Conservation (phyloP, 2,113 vertebrate genomes). For the Poeciliopsis turrubarensis region DNA sequence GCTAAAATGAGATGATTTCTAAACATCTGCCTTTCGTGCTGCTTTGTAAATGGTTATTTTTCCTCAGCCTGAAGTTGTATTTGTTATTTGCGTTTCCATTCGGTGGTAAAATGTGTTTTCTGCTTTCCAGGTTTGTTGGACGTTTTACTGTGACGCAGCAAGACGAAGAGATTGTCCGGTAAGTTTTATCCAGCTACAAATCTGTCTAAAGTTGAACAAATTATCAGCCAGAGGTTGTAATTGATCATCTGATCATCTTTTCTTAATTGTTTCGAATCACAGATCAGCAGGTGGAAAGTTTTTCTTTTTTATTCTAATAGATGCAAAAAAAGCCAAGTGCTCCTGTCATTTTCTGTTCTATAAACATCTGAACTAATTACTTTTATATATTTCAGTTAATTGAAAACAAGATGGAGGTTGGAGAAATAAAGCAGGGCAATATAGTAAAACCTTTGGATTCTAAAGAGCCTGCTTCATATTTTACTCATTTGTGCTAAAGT, state of each 20-base stretch:
- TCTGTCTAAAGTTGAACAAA: background rate
- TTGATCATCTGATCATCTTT: no score
- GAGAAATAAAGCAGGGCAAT: background rate
- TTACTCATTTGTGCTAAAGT: no score
- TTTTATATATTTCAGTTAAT: background rate
- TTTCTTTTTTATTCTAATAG: no score
- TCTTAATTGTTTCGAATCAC: no score
- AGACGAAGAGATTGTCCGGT: constrained; percentile 94
- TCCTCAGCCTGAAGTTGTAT: background rate
- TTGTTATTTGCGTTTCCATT: background rate
- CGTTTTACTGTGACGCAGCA: constrained; percentile 91
- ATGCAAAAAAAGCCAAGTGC: no score
- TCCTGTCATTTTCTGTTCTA: background rate
- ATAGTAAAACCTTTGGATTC: no score
- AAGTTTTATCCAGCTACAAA: constrained; percentile 50
- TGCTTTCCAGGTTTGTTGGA: constrained; percentile 88
- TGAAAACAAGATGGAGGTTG: background rate
- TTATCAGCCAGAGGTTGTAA: background rate
- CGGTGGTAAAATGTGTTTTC: constrained; percentile 10
- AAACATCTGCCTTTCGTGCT: background rate
- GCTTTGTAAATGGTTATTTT: background rate
- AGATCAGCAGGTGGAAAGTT: no score
- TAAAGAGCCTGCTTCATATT: no score
- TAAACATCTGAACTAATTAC: background rate
- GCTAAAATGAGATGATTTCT: no score